Evolutionary conservation across 92 coral and sea anemone genomes (phyloP), one percentile per base, ranked within the genome.

Genomic region (Hydrozoanthus gracilis): DNA sequence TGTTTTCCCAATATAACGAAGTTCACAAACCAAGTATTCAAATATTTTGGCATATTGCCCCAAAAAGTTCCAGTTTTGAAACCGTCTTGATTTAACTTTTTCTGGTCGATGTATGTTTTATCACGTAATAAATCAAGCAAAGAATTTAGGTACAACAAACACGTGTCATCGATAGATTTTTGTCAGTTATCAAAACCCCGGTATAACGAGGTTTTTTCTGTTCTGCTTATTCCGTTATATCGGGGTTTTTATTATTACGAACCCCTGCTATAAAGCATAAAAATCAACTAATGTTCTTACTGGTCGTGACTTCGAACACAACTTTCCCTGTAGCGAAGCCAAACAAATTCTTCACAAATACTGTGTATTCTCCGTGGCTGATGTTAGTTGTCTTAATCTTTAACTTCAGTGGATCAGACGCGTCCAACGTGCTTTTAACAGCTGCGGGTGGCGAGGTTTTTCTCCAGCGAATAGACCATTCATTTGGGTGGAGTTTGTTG

Each of bases 321-420:
- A 91, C 74, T 15, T 70, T 61, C 44, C 89, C 98, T 51, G 89
- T 65, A 13, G 95, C 92, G 27, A 95, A 89, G 12, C 99, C 99
- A 76, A 89, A 94, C 14, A 88, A 87, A 88, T 96, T 96, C 60
- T 44, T 87, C 27, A 91, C 99, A 35, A 87, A 90, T 7, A 88
- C 96, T 47, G 92, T 94, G 76, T 89, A 94, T 44, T 64, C 60
- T 17, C 89, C 92, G 4, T 61, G 66, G 56, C 79, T 83, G 15
- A 10, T 69, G 12, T 72, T 9, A 16, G 86, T 56, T 3, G 92
- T 82, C 15, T 76, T 78, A 13, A 83, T 77, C 16, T 85, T 77
- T 47, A 89, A 54, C 27, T 67, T 69, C 27, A 84, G 39, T 0
- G 88, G 80, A 18, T 89, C 69, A 13, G 84, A 77, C n/a, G 89